Evolutionary conservation across 2,797 vertebrate genomes (phyloP).

Genomic region (Arremon brunneinucha): DNA sequence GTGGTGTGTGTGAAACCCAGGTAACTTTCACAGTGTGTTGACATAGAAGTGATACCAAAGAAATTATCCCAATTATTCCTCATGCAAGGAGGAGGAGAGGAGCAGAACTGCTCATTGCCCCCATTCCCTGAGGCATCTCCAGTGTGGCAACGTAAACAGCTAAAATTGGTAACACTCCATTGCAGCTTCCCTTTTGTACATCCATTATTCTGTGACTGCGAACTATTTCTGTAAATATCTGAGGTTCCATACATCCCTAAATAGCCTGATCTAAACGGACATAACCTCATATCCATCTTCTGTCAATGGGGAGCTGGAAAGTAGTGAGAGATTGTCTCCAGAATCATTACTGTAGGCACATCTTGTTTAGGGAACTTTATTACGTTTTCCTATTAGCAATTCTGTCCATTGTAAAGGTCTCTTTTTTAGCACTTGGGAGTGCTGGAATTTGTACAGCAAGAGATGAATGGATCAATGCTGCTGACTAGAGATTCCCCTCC

Average conservation of each 20-base stretch:
- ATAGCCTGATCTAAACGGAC: not conserved
- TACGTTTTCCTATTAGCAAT: not conserved
- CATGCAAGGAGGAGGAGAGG: not conserved
- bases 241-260: not conserved
- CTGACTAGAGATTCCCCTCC: not conserved
- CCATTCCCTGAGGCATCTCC: not conserved
- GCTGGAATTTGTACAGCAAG: not conserved
- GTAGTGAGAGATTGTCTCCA: not conserved
- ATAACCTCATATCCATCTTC: not conserved
- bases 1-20: not conserved
- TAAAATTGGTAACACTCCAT: not conserved
- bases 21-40: not conserved
- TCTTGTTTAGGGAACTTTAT: not conserved
- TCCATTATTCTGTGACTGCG: not conserved
- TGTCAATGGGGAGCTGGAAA: not conserved
- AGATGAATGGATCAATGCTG: not conserved
- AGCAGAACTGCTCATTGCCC: not conserved
- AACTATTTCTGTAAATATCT: not conserved
- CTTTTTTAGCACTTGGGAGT: not conserved
- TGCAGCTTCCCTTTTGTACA: not conserved
- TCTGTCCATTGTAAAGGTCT: not conserved
- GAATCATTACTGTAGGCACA: not conserved
- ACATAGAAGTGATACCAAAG: not conserved
- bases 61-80: not conserved
- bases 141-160: fast-evolving